These are phyloP conservation scores for Ginglymostoma cirratum DNA, from an alignment of 2,113 vertebrate species.

Conservation along the genomic window DNA sequence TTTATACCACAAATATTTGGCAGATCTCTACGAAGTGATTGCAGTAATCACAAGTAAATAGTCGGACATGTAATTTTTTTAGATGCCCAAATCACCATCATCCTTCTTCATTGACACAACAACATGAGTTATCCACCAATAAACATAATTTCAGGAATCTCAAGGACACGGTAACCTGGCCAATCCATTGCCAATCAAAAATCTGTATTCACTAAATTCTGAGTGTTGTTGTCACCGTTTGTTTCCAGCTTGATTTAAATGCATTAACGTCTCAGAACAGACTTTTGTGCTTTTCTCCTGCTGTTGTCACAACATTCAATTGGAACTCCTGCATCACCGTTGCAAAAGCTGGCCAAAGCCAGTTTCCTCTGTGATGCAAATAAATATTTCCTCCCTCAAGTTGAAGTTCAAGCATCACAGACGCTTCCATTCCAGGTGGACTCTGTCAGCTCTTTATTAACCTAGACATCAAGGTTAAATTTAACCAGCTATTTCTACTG, in stretches of 20 bases:
- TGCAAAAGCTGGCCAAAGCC: background rate
- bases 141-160: background rate
- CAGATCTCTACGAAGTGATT: background rate
- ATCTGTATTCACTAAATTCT: background rate
- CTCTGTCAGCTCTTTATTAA: background rate
- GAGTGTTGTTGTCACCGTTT: background rate
- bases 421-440: background rate
- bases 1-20: background rate
- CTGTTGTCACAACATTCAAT: background rate
- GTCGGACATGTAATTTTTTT: background rate
- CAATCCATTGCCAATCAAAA: background rate
- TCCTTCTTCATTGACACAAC: conserved; percentile 19
- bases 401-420: background rate
- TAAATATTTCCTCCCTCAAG: background rate
- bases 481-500: background rate
- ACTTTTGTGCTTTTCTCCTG: background rate
- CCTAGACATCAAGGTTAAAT: background rate
- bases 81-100: background rate
- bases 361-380: background rate
- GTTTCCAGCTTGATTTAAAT: background rate
- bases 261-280: background rate
- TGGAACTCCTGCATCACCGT: background rate
- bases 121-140: background rate
- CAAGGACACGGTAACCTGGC: background rate
- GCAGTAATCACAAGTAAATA: conserved; percentile 14